Percentiles rank a stretch among this genome's conserved stretches.
These are phyloP conservation scores for Phrixothrix hirtus DNA, from an alignment of 2,888 invertebrate genomes.

Conservation along the genomic window DNA sequence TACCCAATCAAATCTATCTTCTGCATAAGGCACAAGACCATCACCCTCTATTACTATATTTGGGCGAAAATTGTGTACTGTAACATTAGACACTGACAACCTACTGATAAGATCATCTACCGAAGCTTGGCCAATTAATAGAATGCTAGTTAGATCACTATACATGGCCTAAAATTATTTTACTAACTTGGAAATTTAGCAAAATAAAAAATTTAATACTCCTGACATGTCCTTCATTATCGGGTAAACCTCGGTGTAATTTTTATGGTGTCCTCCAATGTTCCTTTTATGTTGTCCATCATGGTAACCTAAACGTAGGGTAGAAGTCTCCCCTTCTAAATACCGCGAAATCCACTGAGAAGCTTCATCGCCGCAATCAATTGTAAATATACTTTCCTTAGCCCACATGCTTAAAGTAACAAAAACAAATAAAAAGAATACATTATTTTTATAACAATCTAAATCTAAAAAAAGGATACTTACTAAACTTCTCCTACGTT, in stretches of 20 bases:
- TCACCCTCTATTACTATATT: conserved; percentile 62
- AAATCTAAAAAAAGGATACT: not conserved
- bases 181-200: not conserved
- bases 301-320: conserved; percentile 50
- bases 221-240: conserved; percentile 44
- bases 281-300: conserved; percentile 42
- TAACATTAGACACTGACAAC: conserved; percentile 50
- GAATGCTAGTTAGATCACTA: conserved; percentile 60
- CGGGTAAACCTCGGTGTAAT: conserved; percentile 42
- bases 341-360: conserved; percentile 64
- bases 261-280: conserved; percentile 40
- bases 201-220: conserved; percentile 34
- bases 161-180: conserved; percentile 56
- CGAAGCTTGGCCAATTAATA: conserved; percentile 60
- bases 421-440: too few species aligned
- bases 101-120: conserved; percentile 58
- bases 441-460: not conserved
- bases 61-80: conserved; percentile 57
- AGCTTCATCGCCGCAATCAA: conserved; percentile 67
- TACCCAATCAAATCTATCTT: too few species aligned
- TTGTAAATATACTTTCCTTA: conserved; percentile 12
- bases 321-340: conserved; percentile 44
- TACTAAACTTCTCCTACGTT: conserved; percentile 29
- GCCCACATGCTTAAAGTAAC: conserved; percentile 11
- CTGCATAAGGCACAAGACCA: conserved; percentile 52